phyloP scores from a whole-genome alignment of 2,113 vertebrate species.

The Sporophila hypoxantha region DNA sequence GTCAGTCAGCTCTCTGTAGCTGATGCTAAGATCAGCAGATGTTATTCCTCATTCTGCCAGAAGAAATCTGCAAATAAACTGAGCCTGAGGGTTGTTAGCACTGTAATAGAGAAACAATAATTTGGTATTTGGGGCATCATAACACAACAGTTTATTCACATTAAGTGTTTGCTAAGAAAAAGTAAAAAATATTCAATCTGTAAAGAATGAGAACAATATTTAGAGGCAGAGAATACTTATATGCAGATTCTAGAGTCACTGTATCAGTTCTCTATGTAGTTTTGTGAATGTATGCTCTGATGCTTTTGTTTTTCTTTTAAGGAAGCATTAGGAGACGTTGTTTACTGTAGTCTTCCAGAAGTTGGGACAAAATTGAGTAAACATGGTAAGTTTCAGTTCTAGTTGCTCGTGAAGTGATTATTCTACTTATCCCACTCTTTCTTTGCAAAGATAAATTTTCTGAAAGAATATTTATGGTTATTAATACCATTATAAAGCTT shows the following conservation, averaged over 20 bases:
- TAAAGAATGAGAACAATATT: not conserved
- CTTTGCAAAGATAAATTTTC: not conserved
- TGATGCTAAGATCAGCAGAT: not conserved
- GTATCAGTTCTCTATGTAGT: not conserved
- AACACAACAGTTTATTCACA: not conserved
- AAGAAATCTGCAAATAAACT: not conserved
- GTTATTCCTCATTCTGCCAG: not conserved
- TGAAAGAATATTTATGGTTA: not conserved
- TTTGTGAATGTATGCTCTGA: not conserved
- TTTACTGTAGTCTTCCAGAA: conserved; percentile 96
- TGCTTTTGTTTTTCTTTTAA: conserved; percentile 55
- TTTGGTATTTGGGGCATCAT: not conserved
- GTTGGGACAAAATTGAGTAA: conserved; percentile 88
- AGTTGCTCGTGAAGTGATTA: not conserved
- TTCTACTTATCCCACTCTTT: not conserved
- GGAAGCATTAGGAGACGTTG: conserved; percentile 94
- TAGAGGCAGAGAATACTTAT: not conserved
- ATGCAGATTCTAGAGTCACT: not conserved
- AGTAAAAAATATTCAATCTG: not conserved
- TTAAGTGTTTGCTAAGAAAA: not conserved
- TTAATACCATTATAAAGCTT: not conserved
- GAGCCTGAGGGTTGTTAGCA: not conserved
- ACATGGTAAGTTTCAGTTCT: conserved; percentile 73
- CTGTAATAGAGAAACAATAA: not conserved
- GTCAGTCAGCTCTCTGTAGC: not conserved